Conservation (phyloP, 1,140 invertebrate species). For the Caerostris extrusa region DNA sequence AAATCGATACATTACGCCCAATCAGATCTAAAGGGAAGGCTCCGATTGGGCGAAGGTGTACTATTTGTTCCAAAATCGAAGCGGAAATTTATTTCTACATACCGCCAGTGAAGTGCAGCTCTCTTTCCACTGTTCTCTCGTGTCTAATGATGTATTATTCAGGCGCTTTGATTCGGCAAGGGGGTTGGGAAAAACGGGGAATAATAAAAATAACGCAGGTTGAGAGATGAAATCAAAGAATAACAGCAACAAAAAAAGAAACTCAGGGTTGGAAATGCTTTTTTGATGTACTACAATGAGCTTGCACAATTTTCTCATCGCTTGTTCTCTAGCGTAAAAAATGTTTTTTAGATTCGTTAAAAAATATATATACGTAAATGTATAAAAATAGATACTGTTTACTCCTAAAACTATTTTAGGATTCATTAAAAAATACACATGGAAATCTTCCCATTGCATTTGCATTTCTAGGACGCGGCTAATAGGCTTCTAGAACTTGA, state of each 20-base stretch:
- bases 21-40: slow-evolving; percentile 76
- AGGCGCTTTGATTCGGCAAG: slow-evolving; percentile 6
- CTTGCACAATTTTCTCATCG: too few species aligned
- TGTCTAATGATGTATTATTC: slow-evolving; percentile 51
- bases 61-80: slow-evolving; percentile 74
- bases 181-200: background rate
- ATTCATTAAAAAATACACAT: too few species aligned
- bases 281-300: background rate
- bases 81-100: slow-evolving; percentile 17
- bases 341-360: slow-evolving; percentile 10
- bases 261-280: background rate
- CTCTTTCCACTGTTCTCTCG: background rate
- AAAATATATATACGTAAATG: background rate
- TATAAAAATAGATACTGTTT: too few species aligned
- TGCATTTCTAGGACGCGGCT: too few species aligned
- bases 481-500: too few species aligned
- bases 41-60: slow-evolving; percentile 74
- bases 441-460: too few species aligned
- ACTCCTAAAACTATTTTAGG: too few species aligned
- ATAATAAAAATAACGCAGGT: background rate
- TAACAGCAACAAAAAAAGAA: background rate
- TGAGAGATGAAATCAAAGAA: background rate
- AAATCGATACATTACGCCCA: slow-evolving; percentile 77
- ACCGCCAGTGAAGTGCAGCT: background rate
- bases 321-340: background rate